These are phyloP conservation scores for Sweltsa coloradensis DNA, from an alignment of 1,140 invertebrate genomes.

Conservation along the genomic window DNA sequence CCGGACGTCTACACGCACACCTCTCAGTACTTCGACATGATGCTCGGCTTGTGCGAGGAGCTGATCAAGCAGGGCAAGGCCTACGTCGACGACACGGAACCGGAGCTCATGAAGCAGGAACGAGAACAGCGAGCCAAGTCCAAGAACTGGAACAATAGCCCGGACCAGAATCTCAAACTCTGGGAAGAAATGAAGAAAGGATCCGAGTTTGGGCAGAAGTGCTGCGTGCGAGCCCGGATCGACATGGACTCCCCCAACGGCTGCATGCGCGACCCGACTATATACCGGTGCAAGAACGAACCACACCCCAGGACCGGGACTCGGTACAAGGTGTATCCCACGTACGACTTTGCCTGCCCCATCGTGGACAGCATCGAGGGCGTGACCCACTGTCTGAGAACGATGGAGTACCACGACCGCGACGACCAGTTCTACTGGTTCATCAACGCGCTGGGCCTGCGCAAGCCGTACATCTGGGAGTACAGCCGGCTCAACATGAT, in stretches of 20 bases:
- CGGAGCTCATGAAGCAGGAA: constrained; percentile 89
- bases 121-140: constrained; percentile 83
- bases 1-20: constrained; percentile 91
- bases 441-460: constrained; percentile 69
- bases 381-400: constrained; percentile 93
- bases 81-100: constrained; percentile 93
- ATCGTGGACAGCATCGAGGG: constrained; percentile 96
- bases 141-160: constrained; percentile 73
- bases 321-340: constrained; percentile 98
- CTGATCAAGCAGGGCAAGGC: constrained; percentile 81
- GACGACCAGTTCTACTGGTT: constrained; percentile 98
- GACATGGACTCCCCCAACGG: constrained; percentile 95
- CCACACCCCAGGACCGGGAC: constrained; percentile 82
- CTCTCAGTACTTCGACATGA: constrained; percentile 92
- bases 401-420: constrained; percentile 97
- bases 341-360: constrained; percentile 99
- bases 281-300: constrained; percentile 97
- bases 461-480: constrained; percentile 90
- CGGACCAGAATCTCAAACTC: constrained; percentile 74
- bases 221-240: constrained; percentile 94
- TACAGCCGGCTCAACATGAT: constrained; percentile 95
- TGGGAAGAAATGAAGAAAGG: constrained; percentile 96
- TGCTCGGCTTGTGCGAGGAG: constrained; percentile 79
- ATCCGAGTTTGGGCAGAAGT: constrained; percentile 61
- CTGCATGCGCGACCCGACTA: constrained; percentile 96